Evolutionary conservation across 2,888 invertebrate genomes (phyloP), one percentile per base, ranked within the genome.

Genomic region (Linyphia triangularis): DNA sequence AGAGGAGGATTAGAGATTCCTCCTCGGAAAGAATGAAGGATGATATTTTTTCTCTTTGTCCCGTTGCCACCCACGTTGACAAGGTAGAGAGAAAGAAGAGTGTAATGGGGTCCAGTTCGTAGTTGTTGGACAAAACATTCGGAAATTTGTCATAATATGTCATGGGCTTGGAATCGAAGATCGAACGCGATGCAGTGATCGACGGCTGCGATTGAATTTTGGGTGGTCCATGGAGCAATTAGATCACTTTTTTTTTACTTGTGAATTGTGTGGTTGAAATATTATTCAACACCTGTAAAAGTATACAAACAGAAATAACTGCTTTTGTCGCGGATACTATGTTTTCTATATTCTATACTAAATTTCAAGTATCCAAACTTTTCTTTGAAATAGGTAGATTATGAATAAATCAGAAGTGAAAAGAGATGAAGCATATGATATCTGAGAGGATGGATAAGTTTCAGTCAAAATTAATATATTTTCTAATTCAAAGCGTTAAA

Each of bases 41-140:
- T 88, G 75, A 88, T 88, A 81, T 81, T 88, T 65, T 81, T 86
- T 81, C 65, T 65, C 40, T 61, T 65, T 77, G 73, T 73, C 61
- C 59, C 73, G 22, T 51, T 30, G 40, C 86, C 86, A 82, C 86
- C 86, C 86, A 88, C 86, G 81, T 88, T 75, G 86, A 85, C 61
- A 19, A 40, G 30, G 59, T n/a, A n/a, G n/a, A n/a, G 26, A 51
- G 40, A 37, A 6, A 4, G 67, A 19, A 30, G 16, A 30, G 51
- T 13, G 57, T 73, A 13, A 69, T 63, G 77, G 40, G 33, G 77
- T 77, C 37, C 61, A 26, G 61, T 63, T 22, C 24, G n/a, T 51
- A 51, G 16, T n/a, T 51, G 77, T 7, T 1, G 19, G 33, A 67
- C 67, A 33, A n/a, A 51, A 33, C 33, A 33, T 33, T 33, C 9